Evolutionary conservation across 2,888 invertebrate genomes (phyloP).

Genomic region (Ethmia dodecea): DNA sequence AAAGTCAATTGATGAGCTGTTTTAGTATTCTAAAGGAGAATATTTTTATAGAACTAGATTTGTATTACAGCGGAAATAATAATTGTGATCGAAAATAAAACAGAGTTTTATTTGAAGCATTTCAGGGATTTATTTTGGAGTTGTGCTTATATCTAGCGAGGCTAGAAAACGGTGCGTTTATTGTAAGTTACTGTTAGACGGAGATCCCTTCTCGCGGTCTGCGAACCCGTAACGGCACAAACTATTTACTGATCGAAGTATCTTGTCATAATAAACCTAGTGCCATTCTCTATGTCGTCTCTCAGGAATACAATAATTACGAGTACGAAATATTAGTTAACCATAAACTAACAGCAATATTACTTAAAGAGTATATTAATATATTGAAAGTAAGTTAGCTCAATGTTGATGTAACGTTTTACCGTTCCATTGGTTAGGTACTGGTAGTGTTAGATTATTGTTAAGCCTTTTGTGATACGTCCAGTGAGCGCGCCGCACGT

Average conservation of each 20-base stretch:
- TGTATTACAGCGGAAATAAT: conserved; percentile 65
- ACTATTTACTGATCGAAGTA: conserved; percentile 37
- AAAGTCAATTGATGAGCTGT: conserved; percentile 67
- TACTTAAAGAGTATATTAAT: conserved; percentile 68
- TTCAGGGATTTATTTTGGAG: conserved; percentile 65
- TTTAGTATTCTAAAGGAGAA: conserved; percentile 47
- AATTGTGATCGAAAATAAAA: conserved; percentile 71
- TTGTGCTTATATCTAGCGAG: conserved; percentile 69
- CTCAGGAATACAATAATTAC: conserved; percentile 55
- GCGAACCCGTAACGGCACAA: no score
- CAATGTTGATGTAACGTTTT: conserved; percentile 69
- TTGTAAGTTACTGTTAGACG: conserved; percentile 43
- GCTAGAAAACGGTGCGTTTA: conserved; percentile 62
- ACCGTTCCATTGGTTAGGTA: conserved; percentile 75
- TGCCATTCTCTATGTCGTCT: conserved; percentile 69
- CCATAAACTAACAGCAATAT: conserved; percentile 72
- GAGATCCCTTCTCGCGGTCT: no score
- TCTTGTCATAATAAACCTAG: conserved; percentile 72
- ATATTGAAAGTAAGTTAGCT: conserved; percentile 74
- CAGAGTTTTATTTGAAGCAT: conserved; percentile 76
- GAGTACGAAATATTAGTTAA: conserved; percentile 58
- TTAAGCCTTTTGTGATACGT: conserved; percentile 74
- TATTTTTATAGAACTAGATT: conserved; percentile 61
- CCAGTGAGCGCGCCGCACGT: conserved; percentile 56
- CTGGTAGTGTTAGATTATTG: conserved; percentile 61